Conservation (phyloP, 2,888 invertebrate genomes). For the Plebejus melissa region DNA sequence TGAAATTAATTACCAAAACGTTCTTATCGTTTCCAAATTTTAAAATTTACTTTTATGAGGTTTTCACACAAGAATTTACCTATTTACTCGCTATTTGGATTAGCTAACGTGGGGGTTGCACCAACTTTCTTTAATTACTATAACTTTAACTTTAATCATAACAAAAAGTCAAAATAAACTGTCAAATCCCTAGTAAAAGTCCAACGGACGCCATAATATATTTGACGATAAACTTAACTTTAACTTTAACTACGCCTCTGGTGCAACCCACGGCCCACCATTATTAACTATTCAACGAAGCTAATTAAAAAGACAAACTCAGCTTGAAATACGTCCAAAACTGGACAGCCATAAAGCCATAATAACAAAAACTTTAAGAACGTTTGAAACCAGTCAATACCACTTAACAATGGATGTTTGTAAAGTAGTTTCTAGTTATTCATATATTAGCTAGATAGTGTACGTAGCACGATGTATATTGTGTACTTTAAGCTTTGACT, state of each 20-base stretch:
- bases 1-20: slow-evolving; percentile 4
- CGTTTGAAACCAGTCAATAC: slow-evolving; percentile 4
- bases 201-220: too few species aligned
- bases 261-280: too few species aligned
- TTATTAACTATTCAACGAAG: background rate
- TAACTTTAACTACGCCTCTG: too few species aligned
- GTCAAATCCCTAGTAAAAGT: too few species aligned
- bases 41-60: background rate
- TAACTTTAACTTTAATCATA: too few species aligned
- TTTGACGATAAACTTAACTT: too few species aligned
- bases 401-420: background rate
- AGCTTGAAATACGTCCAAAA: too few species aligned
- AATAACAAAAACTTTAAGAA: slow-evolving; percentile 4
- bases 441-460: background rate
- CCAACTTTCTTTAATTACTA: too few species aligned
- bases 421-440: slow-evolving; percentile 9
- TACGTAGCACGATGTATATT: slow-evolving; percentile 10
- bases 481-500: background rate
- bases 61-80: background rate
- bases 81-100: background rate
- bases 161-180: too few species aligned
- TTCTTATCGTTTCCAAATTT: slow-evolving; percentile 13
- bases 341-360: background rate
- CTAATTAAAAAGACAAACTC: background rate
- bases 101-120: background rate